Conservation (phyloP, 2,888 invertebrate genomes). For the Aphodius sticticus region DNA sequence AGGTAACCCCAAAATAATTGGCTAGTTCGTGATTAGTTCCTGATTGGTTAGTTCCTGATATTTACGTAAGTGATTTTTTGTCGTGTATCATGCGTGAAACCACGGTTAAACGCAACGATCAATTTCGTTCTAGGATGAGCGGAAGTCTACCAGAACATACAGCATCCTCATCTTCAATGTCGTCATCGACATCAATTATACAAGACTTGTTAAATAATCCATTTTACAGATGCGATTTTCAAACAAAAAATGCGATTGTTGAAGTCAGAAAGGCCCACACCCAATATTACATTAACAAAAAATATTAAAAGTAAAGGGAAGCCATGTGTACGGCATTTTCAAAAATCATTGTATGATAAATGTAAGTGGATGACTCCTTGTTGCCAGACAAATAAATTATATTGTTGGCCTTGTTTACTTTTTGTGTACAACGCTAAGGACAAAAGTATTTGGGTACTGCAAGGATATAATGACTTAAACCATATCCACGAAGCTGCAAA, state of each 20-base stretch:
- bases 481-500: neutral
- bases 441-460: neutral
- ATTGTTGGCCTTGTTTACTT: neutral
- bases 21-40: no score
- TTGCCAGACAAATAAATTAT: neutral
- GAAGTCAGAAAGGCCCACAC: neutral
- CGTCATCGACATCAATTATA: no score
- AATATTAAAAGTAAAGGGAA: conserved; percentile 4
- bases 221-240: neutral
- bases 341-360: neutral
- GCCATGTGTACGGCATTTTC: neutral
- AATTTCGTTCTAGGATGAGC: no score
- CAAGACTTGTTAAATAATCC: neutral
- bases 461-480: neutral
- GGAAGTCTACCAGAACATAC: no score
- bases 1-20: no score
- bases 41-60: no score
- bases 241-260: neutral
- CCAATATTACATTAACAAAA: neutral
- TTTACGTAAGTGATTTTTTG: no score
- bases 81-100: no score
- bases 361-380: neutral
- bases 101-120: no score
- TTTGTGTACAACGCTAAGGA: neutral
- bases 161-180: no score